Conservation (phyloP, 2,888 invertebrate species). For the Blomia tropicalis region DNA sequence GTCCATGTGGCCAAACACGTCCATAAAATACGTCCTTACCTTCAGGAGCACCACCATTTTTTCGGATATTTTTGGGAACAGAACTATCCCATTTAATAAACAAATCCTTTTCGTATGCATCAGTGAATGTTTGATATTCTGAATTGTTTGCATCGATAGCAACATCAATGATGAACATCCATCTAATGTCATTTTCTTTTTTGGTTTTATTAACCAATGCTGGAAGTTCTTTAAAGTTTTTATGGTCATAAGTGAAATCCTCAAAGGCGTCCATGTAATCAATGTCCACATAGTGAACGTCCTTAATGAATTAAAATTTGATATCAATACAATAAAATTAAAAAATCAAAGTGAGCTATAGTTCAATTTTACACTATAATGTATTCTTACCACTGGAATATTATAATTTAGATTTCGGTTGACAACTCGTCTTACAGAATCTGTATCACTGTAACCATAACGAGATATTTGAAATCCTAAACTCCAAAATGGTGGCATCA, state of each 20-base stretch:
- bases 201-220: constrained; percentile 47
- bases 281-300: constrained; percentile 67
- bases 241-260: constrained; percentile 56
- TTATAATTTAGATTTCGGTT: constrained; percentile 51
- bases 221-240: constrained; percentile 47
- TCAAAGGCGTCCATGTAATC: constrained; percentile 64
- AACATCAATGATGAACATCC: constrained; percentile 49
- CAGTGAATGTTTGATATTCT: constrained; percentile 56
- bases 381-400: constrained; percentile 53
- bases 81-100: constrained; percentile 45
- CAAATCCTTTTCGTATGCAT: constrained; percentile 52
- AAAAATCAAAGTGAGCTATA: not conserved
- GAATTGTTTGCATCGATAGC: constrained; percentile 5
- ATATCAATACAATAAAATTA: not conserved
- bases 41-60: not conserved
- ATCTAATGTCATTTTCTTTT: constrained; percentile 54
- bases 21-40: constrained; percentile 47
- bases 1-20: constrained; percentile 42
- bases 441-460: constrained; percentile 48
- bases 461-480: constrained; percentile 67
- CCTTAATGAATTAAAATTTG: constrained; percentile 32
- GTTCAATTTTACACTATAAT: no score
- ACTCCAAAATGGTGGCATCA: constrained; percentile 71
- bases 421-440: constrained; percentile 50
- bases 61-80: not conserved